Evolutionary conservation across 2,888 invertebrate genomes (phyloP).

Genomic region (Cylindroiulus punctatus): DNA sequence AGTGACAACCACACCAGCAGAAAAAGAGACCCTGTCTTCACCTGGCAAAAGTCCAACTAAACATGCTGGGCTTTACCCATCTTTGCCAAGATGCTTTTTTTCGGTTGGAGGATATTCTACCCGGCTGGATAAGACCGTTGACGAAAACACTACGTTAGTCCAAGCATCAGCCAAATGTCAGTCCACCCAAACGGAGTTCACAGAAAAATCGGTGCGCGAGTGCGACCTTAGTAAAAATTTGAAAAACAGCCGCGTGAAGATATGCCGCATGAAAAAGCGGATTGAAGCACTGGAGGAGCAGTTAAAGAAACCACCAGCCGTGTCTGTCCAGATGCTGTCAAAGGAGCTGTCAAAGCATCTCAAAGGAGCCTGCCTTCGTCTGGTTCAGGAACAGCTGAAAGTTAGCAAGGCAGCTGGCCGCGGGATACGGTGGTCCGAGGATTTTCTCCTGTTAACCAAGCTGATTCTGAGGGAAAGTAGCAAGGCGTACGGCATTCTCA

Average conservation of each 20-base stretch:
- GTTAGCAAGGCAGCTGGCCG: neutral
- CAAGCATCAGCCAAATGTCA: neutral
- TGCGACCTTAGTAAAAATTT: neutral
- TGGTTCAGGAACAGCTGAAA: conserved; percentile 32
- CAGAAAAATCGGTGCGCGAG: neutral
- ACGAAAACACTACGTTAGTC: neutral
- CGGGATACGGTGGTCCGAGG: conserved; percentile 10
- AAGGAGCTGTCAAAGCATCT: neutral
- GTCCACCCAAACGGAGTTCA: neutral
- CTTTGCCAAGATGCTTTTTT: neutral
- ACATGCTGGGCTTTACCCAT: neutral
- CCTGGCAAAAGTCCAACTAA: no score
- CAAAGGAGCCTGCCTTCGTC: neutral
- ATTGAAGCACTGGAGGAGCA: neutral
- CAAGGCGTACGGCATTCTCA: neutral
- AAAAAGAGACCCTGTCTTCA: no score
- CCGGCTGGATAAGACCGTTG: neutral
- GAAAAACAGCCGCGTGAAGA: neutral
- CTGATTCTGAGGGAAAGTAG: neutral
- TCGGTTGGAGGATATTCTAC: neutral
- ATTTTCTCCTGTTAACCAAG: neutral
- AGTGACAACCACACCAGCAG: no score
- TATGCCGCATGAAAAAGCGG: neutral
- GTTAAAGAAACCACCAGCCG: neutral
- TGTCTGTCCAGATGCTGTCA: neutral